Evolutionary conservation across 2,113 vertebrate genomes (phyloP).

Genomic region (Nipponia nippon): DNA sequence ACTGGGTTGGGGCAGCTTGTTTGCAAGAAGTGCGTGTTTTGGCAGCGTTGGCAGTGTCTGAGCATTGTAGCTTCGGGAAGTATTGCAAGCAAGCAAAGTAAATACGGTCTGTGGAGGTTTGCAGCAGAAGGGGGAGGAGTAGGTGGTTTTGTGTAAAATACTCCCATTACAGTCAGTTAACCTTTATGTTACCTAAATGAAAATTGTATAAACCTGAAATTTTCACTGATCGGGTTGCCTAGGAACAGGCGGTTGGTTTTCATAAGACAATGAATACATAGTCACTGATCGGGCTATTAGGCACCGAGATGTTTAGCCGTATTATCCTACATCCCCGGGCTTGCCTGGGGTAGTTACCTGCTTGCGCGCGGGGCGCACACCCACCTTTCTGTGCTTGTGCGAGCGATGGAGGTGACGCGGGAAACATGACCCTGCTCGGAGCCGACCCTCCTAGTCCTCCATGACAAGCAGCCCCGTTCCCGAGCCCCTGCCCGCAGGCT

Average conservation of each 20-base stretch:
- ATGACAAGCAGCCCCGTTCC: rapidly evolving
- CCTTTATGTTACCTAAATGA: conserved; percentile 78
- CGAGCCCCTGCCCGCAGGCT: rapidly evolving
- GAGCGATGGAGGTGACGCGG: neutral
- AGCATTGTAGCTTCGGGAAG: neutral
- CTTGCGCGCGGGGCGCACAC: neutral
- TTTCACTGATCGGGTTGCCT: conserved; percentile 73
- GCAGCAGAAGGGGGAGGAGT: conserved; percentile 23
- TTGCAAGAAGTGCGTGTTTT: neutral
- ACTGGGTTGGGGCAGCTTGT: neutral
- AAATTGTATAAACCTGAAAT: conserved; percentile 77
- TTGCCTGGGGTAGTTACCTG: neutral
- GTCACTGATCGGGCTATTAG: conserved; percentile 66
- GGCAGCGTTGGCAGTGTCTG: neutral
- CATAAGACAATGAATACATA: conserved; percentile 61
- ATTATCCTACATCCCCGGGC: neutral
- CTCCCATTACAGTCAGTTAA: conserved; percentile 75
- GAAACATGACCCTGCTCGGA: neutral
- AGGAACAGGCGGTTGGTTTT: conserved; percentile 72
- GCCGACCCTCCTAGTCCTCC: no score
- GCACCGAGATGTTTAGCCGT: conserved; percentile 11
- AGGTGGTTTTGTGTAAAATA: conserved; percentile 78
- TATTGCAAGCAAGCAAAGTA: neutral
- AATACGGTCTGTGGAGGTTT: neutral
- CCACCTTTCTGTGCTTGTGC: neutral